A percentile compares a stretch with the other conserved stretches of the same genome.
phyloP scores from a whole-genome alignment of 2,888 invertebrate species.

The Pandemis heparana region DNA sequence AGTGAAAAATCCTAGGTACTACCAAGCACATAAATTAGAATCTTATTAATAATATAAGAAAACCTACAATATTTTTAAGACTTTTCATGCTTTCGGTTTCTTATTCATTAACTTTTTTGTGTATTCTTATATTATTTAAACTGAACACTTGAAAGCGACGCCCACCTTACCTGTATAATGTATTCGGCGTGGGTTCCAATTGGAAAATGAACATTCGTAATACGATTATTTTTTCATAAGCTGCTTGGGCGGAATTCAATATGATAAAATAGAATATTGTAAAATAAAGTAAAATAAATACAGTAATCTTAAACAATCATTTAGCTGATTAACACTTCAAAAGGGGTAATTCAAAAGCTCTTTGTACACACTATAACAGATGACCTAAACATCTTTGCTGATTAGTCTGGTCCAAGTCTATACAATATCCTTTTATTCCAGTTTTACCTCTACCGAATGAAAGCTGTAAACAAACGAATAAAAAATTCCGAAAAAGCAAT shows the following conservation, averaged over 20 bases:
- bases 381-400: background rate
- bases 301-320: background rate
- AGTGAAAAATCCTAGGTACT: background rate
- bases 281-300: background rate
- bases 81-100: background rate
- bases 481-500: conserved; percentile 51
- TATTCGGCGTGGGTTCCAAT: background rate
- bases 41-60: background rate
- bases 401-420: conserved; percentile 3
- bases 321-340: background rate
- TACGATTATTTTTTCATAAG: conserved; percentile 8
- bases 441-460: conserved; percentile 30
- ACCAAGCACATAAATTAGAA: too few species aligned
- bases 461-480: conserved; percentile 49
- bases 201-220: conserved; percentile 12
- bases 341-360: background rate
- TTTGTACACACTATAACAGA: background rate
- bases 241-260: background rate
- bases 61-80: background rate
- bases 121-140: background rate
- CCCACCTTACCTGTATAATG: conserved; percentile 5
- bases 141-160: background rate
- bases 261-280: background rate
- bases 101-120: background rate
- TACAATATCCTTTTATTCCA: conserved; percentile 14